Percentiles rank a stretch among this genome's conserved stretches.
These are phyloP conservation scores for Lytechinus variegatus DNA, from an alignment of 35 echinoderm and acorn worm genomes.

Conservation along the genomic window DNA sequence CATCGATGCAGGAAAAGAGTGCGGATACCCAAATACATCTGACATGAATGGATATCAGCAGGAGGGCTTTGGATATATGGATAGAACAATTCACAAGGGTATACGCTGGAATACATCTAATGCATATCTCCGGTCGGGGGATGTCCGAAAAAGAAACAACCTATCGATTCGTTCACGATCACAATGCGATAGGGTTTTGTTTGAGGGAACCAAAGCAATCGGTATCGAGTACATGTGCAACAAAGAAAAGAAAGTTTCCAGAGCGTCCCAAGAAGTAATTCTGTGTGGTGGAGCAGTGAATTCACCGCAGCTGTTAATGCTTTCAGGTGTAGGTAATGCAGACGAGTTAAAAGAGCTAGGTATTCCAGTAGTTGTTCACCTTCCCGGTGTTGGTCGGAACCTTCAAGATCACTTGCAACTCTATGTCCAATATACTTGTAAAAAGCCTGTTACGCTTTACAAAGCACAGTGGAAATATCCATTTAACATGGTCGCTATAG, in stretches of 20 bases:
- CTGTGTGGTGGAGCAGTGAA: conserved; percentile 86
- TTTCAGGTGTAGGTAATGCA: conserved; percentile 95
- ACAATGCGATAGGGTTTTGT: conserved; percentile 65
- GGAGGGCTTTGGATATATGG: conserved; percentile 97
- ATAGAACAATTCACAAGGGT: conserved; percentile 85
- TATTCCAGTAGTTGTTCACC: conserved; percentile 81
- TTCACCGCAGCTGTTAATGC: conserved; percentile 86
- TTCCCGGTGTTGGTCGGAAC: conserved; percentile 96
- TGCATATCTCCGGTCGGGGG: conserved; percentile 80
- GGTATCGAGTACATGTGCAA: conserved; percentile 74
- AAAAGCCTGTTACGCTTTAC: conserved; percentile 85
- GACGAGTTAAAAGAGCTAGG: conserved; percentile 79
- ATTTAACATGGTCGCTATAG: conserved; percentile 84
- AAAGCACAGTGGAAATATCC: conserved; percentile 96
- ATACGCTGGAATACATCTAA: conserved; percentile 84
- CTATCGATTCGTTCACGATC: conserved; percentile 62
- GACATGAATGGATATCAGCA: conserved; percentile 98
- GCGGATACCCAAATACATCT: conserved; percentile 82
- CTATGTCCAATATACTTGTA: conserved; percentile 88
- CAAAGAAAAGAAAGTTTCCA: conserved; percentile 15
- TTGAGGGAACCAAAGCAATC: conserved; percentile 82
- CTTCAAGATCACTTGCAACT: conserved; percentile 94
- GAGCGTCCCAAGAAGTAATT: conserved; percentile 83
- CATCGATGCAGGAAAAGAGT: conserved; percentile 83
- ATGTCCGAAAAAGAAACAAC: conserved; percentile 70